Evolutionary conservation across 2,797 vertebrate genomes (phyloP).

Genomic region (Threskiornis aethiopicus): DNA sequence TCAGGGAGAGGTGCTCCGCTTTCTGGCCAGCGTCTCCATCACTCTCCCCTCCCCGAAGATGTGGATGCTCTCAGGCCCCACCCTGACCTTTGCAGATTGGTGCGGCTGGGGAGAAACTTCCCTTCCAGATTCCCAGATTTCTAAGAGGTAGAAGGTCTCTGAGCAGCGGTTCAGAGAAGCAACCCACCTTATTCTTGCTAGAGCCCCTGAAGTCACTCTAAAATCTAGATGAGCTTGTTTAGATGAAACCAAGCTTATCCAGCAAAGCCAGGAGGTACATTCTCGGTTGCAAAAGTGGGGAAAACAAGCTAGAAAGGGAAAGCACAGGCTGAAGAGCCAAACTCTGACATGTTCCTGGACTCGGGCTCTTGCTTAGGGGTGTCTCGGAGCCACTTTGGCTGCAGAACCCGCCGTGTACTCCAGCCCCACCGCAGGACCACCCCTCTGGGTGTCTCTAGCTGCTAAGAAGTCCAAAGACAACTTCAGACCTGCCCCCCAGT

Average conservation of each 20-base stretch:
- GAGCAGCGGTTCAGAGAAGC: not conserved
- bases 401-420: rapidly evolving
- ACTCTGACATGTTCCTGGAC: not conserved
- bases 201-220: not conserved
- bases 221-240: not conserved
- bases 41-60: not conserved
- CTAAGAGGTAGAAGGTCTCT: not conserved
- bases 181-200: not conserved
- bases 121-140: not conserved
- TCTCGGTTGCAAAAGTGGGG: not conserved
- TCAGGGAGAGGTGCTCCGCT: not conserved
- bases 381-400: not conserved
- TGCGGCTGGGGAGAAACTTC: not conserved
- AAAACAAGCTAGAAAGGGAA: not conserved
- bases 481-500: not conserved
- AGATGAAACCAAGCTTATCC: not conserved
- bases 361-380: not conserved
- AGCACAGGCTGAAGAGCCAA: not conserved
- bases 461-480: not conserved
- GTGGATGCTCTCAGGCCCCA: not conserved
- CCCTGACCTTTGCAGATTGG: not conserved
- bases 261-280: not conserved
- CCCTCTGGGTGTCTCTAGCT: not conserved
- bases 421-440: not conserved
- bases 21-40: not conserved